These are phyloP conservation scores for Drosophila tani DNA, from an alignment of 1,140 invertebrate species.

Conservation along the genomic window DNA sequence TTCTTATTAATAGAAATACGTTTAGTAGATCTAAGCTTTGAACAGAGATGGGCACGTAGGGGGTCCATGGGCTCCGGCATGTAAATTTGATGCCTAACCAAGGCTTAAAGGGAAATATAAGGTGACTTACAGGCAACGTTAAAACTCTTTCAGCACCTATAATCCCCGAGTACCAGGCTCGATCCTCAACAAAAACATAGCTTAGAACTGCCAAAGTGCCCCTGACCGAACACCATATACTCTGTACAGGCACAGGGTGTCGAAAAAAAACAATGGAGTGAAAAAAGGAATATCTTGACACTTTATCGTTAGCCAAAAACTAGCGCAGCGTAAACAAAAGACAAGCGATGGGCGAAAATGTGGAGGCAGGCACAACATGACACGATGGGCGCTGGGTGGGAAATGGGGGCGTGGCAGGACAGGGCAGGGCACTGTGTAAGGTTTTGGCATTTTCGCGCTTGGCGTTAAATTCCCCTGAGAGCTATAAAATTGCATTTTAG, in stretches of 20 bases:
- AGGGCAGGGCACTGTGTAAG: conserved; percentile 29
- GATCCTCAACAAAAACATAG: not conserved
- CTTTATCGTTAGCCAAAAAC: conserved; percentile 83
- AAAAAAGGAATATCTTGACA: conserved; percentile 75
- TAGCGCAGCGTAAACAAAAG: conserved; percentile 75
- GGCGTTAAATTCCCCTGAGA: conserved; percentile 82
- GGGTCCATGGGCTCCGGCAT: not conserved
- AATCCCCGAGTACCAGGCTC: not conserved
- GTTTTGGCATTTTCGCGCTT: conserved; percentile 81
- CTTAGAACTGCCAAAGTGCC: not conserved
- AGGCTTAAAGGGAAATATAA: too few species aligned
- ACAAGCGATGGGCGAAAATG: conserved; percentile 38
- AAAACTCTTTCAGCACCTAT: not conserved
- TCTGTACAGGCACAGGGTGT: not conserved
- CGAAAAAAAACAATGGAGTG: conserved; percentile 49
- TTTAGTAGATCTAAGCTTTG: not conserved
- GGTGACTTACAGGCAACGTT: too few species aligned
- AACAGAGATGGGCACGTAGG: not conserved
- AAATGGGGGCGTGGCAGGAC: not conserved
- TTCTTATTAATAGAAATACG: not conserved
- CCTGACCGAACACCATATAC: conserved; percentile 3
- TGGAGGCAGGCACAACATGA: conserved; percentile 70
- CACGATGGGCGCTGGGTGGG: conserved; percentile 27
- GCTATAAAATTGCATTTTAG: conserved; percentile 84
- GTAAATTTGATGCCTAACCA: not conserved